Evolutionary conservation across 2,797 vertebrate species (phyloP).

Genomic region (Acestrorhynchus altus): DNA sequence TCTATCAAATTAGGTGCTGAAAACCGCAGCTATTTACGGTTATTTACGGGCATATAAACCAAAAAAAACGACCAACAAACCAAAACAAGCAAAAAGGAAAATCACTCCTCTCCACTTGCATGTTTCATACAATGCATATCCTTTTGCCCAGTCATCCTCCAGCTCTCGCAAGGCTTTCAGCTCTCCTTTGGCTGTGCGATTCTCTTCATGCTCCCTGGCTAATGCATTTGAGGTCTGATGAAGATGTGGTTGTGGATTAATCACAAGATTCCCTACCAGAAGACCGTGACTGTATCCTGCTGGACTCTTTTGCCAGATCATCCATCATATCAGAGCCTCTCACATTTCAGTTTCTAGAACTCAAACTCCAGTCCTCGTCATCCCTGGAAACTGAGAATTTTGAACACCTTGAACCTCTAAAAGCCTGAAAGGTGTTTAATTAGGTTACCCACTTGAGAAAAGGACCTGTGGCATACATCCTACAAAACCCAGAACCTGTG

Average conservation of each 20-base stretch:
- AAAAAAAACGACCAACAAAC: no score
- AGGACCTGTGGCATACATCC: conserved; percentile 57
- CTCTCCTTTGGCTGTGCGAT: not conserved
- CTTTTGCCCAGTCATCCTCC: conserved; percentile 64
- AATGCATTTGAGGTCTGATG: not conserved
- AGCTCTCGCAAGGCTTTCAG: conserved; percentile 39
- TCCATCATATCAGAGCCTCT: not conserved
- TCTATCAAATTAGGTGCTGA: no score
- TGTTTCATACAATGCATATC: conserved; percentile 76
- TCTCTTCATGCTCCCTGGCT: not conserved
- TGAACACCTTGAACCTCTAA: no score
- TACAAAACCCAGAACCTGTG: conserved; percentile 45
- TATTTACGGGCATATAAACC: no score
- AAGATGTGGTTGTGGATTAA: not conserved
- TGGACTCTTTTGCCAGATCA: not conserved
- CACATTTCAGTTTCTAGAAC: conserved; percentile 10
- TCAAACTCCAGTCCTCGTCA: not conserved
- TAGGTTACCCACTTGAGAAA: conserved; percentile 51
- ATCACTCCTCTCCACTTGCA: conserved; percentile 71
- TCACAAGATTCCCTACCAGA: not conserved
- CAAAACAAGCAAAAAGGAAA: not conserved
- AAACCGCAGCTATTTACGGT: no score
- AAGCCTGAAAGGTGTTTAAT: conserved; percentile 52
- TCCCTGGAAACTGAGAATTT: no score
- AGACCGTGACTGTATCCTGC: conserved; percentile 6